Evolutionary conservation across 1,140 invertebrate species (phyloP).

Genomic region (Lysiphlebus fabarum): DNA sequence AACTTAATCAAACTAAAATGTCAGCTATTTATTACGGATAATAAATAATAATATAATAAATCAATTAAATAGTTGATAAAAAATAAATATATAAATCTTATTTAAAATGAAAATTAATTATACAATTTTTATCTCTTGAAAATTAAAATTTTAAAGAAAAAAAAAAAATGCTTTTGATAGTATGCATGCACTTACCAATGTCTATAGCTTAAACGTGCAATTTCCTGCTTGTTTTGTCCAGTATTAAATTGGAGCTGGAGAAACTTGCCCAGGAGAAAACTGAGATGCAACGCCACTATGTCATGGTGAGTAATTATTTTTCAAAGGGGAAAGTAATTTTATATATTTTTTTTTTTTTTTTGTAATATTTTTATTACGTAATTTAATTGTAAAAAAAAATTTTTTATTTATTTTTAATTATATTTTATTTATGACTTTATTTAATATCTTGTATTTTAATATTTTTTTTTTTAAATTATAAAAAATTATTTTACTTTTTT

Average conservation of each 20-base stretch:
- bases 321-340: conserved; percentile 10
- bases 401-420: conserved; percentile 17
- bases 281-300: conserved; percentile 96
- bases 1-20: not conserved
- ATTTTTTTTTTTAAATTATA: too few relatives aligned
- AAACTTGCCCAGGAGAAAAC: conserved; percentile 96
- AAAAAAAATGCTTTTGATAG: conserved; percentile 37
- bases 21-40: too few relatives aligned
- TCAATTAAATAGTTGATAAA: too few relatives aligned
- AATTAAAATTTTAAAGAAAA: not conserved
- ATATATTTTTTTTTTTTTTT: conserved; percentile 1
- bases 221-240: conserved; percentile 59
- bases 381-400: conserved; percentile 23
- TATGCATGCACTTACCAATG: conserved; percentile 46
- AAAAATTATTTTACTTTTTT: too few relatives aligned
- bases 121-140: conserved; percentile 2
- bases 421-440: not conserved
- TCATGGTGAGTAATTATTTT: conserved; percentile 76
- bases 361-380: conserved; percentile 17
- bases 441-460: too few relatives aligned
- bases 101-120: not conserved
- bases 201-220: conserved; percentile 47
- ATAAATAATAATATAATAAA: too few relatives aligned
- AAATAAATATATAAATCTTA: not conserved
- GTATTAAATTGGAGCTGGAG: conserved; percentile 84